Conservation (phyloP, 2,797 vertebrate species). For the Semotilus atromaculatus region DNA sequence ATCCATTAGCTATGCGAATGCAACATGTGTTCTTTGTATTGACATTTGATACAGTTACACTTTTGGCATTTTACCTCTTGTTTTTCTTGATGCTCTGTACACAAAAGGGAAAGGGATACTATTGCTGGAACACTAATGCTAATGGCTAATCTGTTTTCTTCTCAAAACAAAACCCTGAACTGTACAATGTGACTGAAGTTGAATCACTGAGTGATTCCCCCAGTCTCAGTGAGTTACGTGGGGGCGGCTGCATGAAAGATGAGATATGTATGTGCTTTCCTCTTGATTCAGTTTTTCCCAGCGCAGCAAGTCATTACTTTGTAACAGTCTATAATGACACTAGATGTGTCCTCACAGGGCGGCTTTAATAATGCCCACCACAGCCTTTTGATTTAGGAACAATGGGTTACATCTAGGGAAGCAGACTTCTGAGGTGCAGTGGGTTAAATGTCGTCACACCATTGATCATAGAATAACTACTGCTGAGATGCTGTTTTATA, state of each 20-base stretch:
- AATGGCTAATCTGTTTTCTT: conserved; percentile 53
- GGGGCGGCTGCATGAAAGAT: conserved; percentile 25
- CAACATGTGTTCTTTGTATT: conserved; percentile 23
- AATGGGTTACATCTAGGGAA: conserved; percentile 22
- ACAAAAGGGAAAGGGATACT: conserved; percentile 56
- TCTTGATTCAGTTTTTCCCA: conserved; percentile 30
- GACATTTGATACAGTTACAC: conserved; percentile 54
- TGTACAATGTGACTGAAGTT: conserved; percentile 18
- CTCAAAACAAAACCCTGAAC: conserved; percentile 45
- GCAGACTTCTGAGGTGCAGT: conserved; percentile 1
- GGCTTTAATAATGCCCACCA: conserved; percentile 32
- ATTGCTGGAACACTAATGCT: conserved; percentile 51
- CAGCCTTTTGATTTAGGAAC: conserved; percentile 41
- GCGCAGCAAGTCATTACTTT: conserved; percentile 25
- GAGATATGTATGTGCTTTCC: conserved; percentile 33
- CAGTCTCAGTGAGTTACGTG: not conserved
- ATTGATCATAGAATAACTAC: conserved; percentile 16
- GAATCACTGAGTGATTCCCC: conserved; percentile 17
- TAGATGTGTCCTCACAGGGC: conserved; percentile 19
- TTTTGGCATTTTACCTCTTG: conserved; percentile 57
- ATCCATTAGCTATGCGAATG: not conserved
- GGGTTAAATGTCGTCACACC: conserved; percentile 5
- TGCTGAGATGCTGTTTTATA: not conserved
- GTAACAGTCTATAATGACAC: conserved; percentile 22
- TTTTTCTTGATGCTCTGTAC: conserved; percentile 46